Evolutionary conservation across 2,888 invertebrate genomes (phyloP).

Genomic region (Lasioglossum vierecki): DNA sequence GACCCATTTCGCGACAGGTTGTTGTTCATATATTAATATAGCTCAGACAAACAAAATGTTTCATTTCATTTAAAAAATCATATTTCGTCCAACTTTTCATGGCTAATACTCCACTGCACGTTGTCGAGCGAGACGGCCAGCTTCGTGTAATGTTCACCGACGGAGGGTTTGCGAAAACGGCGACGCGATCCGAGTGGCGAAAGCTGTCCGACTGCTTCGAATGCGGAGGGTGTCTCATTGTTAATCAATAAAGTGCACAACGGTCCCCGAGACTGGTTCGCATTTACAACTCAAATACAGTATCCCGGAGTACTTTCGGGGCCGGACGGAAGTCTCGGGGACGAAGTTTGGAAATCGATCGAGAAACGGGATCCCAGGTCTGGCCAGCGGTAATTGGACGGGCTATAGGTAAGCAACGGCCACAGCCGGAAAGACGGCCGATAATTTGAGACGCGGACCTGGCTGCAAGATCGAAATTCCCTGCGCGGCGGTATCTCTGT

Average conservation of each 20-base stretch:
- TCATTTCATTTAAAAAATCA: no score
- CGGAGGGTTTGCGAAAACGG: background rate
- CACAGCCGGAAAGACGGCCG: slow-evolving; percentile 23
- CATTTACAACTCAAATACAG: background rate
- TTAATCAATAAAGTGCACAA: slow-evolving; percentile 22
- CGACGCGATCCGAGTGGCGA: background rate
- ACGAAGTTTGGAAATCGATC: slow-evolving; percentile 24
- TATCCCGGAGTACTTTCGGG: background rate
- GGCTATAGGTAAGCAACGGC: slow-evolving; percentile 3
- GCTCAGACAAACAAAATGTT: no score
- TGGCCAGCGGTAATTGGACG: background rate
- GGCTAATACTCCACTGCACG: no score
- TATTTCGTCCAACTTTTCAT: no score
- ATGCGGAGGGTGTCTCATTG: background rate
- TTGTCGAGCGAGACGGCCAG: background rate
- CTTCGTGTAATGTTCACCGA: background rate
- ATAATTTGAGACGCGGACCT: slow-evolving; percentile 33
- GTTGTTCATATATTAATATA: no score
- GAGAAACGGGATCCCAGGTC: slow-evolving; percentile 24
- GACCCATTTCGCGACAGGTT: no score
- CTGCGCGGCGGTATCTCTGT: slow-evolving; percentile 38
- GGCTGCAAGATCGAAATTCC: slow-evolving; percentile 41
- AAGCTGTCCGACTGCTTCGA: background rate
- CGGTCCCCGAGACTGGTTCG: background rate
- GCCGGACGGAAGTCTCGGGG: background rate